These are phyloP conservation scores for Nomia melanderi DNA, from an alignment of 1,140 invertebrate genomes.

Conservation along the genomic window DNA sequence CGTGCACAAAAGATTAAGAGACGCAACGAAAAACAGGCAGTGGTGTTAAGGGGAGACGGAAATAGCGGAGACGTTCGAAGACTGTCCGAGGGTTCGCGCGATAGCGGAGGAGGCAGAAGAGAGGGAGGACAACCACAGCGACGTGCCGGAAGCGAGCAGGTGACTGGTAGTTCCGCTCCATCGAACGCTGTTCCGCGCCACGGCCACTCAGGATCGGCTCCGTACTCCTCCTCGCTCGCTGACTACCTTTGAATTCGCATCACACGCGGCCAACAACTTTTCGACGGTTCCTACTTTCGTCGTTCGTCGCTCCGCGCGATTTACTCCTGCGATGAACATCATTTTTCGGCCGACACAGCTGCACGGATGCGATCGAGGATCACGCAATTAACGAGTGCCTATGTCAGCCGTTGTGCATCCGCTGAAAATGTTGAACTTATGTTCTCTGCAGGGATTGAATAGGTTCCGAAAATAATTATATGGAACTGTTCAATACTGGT, in stretches of 20 bases:
- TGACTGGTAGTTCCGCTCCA: constrained; percentile 81
- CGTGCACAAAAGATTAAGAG: constrained; percentile 41
- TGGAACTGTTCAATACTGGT: too few relatives aligned
- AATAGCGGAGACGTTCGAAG: constrained; percentile 46
- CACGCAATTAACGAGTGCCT: background rate
- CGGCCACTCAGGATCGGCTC: constrained; percentile 76
- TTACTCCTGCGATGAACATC: background rate
- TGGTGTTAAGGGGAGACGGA: constrained; percentile 10
- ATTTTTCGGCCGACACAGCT: background rate
- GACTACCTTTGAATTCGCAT: constrained; percentile 63
- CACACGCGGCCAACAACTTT: constrained; percentile 43
- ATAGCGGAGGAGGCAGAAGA: constrained; percentile 32
- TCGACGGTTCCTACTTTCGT: constrained; percentile 1
- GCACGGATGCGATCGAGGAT: background rate
- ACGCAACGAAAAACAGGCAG: constrained; percentile 5
- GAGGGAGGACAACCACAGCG: constrained; percentile 64
- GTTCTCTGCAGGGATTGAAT: too few relatives aligned
- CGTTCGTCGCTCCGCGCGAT: background rate
- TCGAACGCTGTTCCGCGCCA: constrained; percentile 80
- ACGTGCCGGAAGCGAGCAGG: constrained; percentile 80
- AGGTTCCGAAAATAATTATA: too few relatives aligned
- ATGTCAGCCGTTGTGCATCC: background rate
- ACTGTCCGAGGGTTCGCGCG: constrained; percentile 56
- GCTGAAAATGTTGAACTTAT: too few relatives aligned
- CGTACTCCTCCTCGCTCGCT: constrained; percentile 66